A percentile compares a stretch with the other conserved stretches of the same genome.
Conservation (phyloP, 2,888 invertebrate species). For the Pachydiplax longipennis region DNA sequence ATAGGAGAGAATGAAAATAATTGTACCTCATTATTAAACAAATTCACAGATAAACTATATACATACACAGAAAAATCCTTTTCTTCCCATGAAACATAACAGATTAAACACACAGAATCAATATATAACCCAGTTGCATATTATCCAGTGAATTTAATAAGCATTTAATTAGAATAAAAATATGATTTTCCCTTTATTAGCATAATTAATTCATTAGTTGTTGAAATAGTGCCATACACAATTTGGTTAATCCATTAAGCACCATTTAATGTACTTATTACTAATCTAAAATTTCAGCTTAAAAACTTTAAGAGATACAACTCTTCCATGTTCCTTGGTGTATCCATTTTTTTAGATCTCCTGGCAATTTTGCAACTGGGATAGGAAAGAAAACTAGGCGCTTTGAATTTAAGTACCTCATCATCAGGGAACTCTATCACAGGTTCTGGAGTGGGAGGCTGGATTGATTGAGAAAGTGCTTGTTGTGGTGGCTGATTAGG, state of each 20-base stretch:
- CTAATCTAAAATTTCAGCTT: background rate
- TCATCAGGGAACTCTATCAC: conserved; percentile 90
- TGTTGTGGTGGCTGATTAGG: conserved; percentile 57
- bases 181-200: background rate
- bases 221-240: background rate
- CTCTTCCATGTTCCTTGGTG: background rate
- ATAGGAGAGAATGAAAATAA: no score
- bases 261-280: background rate
- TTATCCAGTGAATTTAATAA: background rate
- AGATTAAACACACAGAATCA: background rate
- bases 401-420: conserved; percentile 71
- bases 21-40: no score
- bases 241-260: background rate
- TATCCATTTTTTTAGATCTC: background rate
- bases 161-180: background rate
- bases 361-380: conserved; percentile 22
- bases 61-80: background rate
- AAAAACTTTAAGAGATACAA: background rate
- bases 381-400: background rate
- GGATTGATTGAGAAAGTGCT: conserved; percentile 55
- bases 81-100: background rate
- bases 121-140: conserved; percentile 13
- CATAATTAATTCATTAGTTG: background rate
- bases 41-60: background rate
- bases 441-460: conserved; percentile 74